Evolutionary conservation across 1,140 invertebrate species (phyloP), one percentile per base, ranked within the genome.

Genomic region (Tetragonula clypearis): DNA sequence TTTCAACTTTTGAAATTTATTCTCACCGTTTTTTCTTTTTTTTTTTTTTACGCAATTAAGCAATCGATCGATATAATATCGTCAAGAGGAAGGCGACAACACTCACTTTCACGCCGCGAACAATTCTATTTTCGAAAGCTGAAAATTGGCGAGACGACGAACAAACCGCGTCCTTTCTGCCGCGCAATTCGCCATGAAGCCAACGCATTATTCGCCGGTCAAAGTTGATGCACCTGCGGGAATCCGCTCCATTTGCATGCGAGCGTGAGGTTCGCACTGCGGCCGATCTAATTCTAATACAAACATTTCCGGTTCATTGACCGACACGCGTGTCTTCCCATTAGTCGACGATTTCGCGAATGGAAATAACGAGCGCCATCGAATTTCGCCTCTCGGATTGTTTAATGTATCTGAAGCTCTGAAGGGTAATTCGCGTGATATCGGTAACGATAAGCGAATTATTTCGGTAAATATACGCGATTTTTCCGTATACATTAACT

Each of bases 191-290:
- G 56, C 26, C 19, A 26, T 82, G 62, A 17, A 73, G 65, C 41
- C 62, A 66, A n/a, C 23, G 30, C 55, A 17, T 12, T 66, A 79
- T 89, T 89, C 86, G 75, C 86, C 35, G 68, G 49, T 72, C 74
- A n/a, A 86, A 89, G 72, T 86, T 89, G 79, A 79, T 86, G 76
- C 65, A 82, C 83, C 83, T 85, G 75, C 58, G 79, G 79, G 66
- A 62, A 60, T 62, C 30, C 78, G 56, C 19, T 49, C 75, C 85
- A 85, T 85, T 71, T 79, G 82, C 78, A 72, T 66, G 75, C 68
- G 49, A 76, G 17, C 71, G 41, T 23, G 60, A 66, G 69, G 35
- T 41, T 55, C 66, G 26, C 14, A 58, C 79, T 74, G 53, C 65
- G 26, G 56, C 23, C 49, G 58, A 23, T 65, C 87, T 82, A 89